Evolutionary conservation across 2,888 invertebrate species (phyloP).

Genomic region (Temnothorax unifasciatus): DNA sequence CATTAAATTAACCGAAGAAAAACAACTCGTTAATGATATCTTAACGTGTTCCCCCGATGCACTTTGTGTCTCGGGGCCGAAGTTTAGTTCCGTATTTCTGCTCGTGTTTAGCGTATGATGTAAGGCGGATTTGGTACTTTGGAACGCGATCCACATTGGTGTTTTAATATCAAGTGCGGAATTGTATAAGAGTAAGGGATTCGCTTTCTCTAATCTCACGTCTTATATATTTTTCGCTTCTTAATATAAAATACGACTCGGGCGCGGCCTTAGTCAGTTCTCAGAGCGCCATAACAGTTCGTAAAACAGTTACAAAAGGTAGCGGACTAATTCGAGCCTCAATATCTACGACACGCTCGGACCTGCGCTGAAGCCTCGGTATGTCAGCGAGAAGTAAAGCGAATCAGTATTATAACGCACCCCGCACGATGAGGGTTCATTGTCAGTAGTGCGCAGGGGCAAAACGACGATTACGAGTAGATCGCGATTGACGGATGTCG

Average conservation of each 20-base stretch:
- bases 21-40: slow-evolving; percentile 48
- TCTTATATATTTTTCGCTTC: background rate
- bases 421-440: slow-evolving; percentile 69
- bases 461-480: slow-evolving; percentile 9
- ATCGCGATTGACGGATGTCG: slow-evolving; percentile 6
- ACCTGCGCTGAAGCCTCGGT: slow-evolving; percentile 59
- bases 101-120: slow-evolving; percentile 40
- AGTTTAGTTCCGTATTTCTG: slow-evolving; percentile 49
- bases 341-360: slow-evolving; percentile 27
- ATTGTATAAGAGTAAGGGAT: background rate
- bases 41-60: slow-evolving; percentile 38
- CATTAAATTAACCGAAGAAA: slow-evolving; percentile 36
- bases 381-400: slow-evolving; percentile 30
- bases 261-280: background rate
- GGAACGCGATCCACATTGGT: slow-evolving; percentile 48
- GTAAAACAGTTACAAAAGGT: slow-evolving; percentile 20
- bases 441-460: background rate
- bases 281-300: background rate
- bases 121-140: slow-evolving; percentile 51
- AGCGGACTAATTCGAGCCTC: slow-evolving; percentile 26
- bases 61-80: slow-evolving; percentile 56
- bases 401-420: slow-evolving; percentile 73
- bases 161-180: slow-evolving; percentile 12
- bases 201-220: background rate
- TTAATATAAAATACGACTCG: background rate